phyloP scores from a whole-genome alignment of 37 sponge, comb jelly and placozoan species.

The Cliona cf. orientalis region DNA sequence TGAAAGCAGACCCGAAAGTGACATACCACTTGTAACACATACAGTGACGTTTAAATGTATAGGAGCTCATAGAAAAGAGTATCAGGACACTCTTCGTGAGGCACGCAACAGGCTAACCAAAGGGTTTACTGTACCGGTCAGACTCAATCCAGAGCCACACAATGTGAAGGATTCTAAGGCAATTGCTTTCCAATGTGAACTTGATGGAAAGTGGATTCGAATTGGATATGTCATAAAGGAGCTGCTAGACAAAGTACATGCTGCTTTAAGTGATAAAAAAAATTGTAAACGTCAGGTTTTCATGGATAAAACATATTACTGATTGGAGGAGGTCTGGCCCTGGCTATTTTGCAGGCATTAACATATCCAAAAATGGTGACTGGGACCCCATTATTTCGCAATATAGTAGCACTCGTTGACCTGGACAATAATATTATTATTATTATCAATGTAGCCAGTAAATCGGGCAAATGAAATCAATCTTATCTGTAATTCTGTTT shows the following conservation, averaged over 20 bases:
- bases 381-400: not conserved
- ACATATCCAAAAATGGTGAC: not conserved
- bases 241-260: not conserved
- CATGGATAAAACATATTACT: not conserved
- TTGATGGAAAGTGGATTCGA: not conserved
- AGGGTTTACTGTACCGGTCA: not conserved
- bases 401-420: slow-evolving; percentile 1
- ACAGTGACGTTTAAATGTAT: slow-evolving; percentile 8
- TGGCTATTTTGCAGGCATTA: slow-evolving; percentile 2
- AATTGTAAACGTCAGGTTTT: not conserved
- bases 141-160: not conserved
- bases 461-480: not conserved
- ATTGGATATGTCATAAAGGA: slow-evolving; percentile 3
- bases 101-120: not conserved
- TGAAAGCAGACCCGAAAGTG: too few relatives aligned
- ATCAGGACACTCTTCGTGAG: not conserved
- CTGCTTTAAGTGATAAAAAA: not conserved
- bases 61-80: not conserved
- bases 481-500: too few relatives aligned
- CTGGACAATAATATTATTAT: not conserved
- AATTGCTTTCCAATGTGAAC: not conserved
- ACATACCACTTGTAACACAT: too few relatives aligned
- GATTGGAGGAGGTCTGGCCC: not conserved
- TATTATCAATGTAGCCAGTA: not conserved
- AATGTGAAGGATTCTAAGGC: not conserved